These are phyloP conservation scores for Camelus dromedarius DNA, from an alignment of 2,113 vertebrate genomes.

Conservation along the genomic window DNA sequence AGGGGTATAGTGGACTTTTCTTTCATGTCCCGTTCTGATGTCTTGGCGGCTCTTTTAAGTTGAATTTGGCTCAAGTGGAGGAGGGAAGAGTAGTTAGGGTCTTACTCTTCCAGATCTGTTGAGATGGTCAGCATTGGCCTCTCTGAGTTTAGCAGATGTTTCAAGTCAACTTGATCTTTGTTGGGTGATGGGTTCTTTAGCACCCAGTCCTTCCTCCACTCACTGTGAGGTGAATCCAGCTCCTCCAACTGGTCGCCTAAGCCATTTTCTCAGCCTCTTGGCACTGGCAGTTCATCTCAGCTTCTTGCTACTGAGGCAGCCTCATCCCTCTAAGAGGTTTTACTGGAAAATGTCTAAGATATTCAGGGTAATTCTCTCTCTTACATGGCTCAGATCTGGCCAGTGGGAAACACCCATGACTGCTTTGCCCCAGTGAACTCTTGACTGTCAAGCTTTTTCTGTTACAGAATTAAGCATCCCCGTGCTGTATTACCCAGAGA, in stretches of 20 bases:
- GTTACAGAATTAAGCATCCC: neutral
- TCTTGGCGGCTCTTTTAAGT: neutral
- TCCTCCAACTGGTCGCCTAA: neutral
- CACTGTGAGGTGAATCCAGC: neutral
- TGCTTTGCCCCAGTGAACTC: neutral
- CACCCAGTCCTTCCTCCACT: accelerated
- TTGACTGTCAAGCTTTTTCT: neutral
- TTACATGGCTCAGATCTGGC: neutral
- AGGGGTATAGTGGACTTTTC: neutral
- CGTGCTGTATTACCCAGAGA: neutral
- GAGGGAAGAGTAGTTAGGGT: too few relatives aligned
- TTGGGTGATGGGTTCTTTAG: neutral
- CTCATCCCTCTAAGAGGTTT: neutral
- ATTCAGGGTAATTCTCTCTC: neutral
- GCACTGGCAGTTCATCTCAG: neutral
- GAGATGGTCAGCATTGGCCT: neutral
- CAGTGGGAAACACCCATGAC: neutral
- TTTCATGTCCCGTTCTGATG: neutral
- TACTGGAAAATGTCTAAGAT: neutral
- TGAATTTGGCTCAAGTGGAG: neutral
- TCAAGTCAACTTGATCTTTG: neutral
- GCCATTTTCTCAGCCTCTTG: neutral
- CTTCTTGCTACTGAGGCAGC: neutral
- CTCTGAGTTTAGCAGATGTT: neutral
- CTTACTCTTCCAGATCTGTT: too few relatives aligned